A percentile compares a stretch with the other conserved stretches of the same genome.
Evolutionary conservation across 2,888 invertebrate species (phyloP).

Genomic region (Drosophila mimetica): DNA sequence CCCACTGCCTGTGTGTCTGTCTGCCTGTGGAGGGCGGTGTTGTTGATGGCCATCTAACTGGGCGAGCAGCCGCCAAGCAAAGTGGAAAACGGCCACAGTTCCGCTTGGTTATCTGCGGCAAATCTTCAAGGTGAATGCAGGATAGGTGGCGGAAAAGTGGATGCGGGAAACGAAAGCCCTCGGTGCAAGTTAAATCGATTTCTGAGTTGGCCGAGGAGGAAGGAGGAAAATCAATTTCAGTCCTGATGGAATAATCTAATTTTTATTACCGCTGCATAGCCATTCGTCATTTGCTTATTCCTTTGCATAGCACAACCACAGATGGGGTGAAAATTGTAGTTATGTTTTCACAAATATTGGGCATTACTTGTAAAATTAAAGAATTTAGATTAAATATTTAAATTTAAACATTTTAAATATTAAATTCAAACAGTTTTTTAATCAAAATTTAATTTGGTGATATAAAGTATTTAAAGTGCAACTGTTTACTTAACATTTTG

Average conservation of each 20-base stretch:
- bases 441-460: too few relatives aligned
- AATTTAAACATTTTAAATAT: too few relatives aligned
- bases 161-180: constrained; percentile 4
- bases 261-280: constrained; percentile 44
- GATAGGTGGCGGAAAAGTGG: background rate
- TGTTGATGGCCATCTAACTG: constrained; percentile 35
- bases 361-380: too few relatives aligned
- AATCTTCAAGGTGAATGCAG: constrained; percentile 25
- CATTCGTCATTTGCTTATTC: constrained; percentile 35
- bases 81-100: constrained; percentile 42
- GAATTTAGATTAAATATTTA: too few relatives aligned
- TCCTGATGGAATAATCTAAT: constrained; percentile 15
- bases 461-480: too few relatives aligned
- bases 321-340: background rate
- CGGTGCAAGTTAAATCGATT: constrained; percentile 24
- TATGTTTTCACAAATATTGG: background rate
- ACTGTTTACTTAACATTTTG: too few relatives aligned
- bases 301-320: background rate
- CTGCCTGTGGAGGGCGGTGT: constrained; percentile 20
- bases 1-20: too few relatives aligned
- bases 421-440: too few relatives aligned
- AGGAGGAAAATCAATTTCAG: constrained; percentile 16
- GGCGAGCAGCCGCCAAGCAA: constrained; percentile 25
- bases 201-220: background rate
- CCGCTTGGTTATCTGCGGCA: constrained; percentile 33